Base-by-base conservation (phyloP, 35 echinoderm and acorn worm species). In the Patiria miniata region DNA sequence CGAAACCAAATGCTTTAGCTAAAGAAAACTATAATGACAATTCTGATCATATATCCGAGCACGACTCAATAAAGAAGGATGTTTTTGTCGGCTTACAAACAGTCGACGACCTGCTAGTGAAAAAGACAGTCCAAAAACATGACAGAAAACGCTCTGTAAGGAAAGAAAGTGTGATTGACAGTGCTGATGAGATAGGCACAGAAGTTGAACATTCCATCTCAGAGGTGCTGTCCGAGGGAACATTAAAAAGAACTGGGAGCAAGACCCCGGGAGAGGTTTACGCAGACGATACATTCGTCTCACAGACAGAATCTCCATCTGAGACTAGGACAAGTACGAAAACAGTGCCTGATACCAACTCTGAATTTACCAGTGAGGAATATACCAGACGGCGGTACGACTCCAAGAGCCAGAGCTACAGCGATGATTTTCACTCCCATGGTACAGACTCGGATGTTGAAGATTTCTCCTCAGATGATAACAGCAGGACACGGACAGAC, bases 111-210 rank as follows among this genome's bases (percentile, higher is more conserved):
- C 54, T 84, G 8, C 53, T 84, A 7, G 5, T 36, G 10, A 8
- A 17, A 14, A 17, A 84, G 19, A 36, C 32, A 38, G 26, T 30
- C 19, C 7, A 37, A 33, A 84, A 84, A 54, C 57, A 60, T 9
- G 42, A 44, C 2, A 18, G 51, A 82, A 32, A 30, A 26, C 40
- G 22, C n/a, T 52, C 9, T 37, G 1, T 6, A 32, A 38, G n/a
- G 15, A 73, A 73, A 30, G 26, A 73, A 18, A 84, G 82, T 61
- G 82, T 59, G 19, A 38, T 59, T 84, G 82, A 59, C 33, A 84
- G 51, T 18, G 82, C 82, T 4, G 57, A 53, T 61, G 82, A 81
- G 78, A 81, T 81, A 39, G 78, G n/a, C 15, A 81, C 78, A 81
- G 39, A 81, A 17, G n/a, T 33, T 26, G 42, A 47, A 47, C 12